These are phyloP conservation scores for Thomomys bottae DNA, from an alignment of 2,113 vertebrate genomes.

Conservation along the genomic window DNA sequence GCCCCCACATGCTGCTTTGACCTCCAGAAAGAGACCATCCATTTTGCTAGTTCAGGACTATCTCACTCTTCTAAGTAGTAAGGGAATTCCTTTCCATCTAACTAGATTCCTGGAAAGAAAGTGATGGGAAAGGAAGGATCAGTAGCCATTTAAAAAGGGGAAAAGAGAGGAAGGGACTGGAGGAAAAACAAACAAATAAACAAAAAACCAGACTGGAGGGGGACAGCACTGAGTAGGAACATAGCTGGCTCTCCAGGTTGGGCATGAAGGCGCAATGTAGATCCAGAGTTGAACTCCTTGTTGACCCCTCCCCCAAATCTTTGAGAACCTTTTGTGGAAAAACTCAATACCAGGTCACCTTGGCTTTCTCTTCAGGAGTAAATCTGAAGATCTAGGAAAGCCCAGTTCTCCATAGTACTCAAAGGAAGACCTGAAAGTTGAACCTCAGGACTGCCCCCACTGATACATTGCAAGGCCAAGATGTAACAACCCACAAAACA, in stretches of 20 bases:
- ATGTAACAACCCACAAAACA: neutral
- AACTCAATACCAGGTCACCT: neutral
- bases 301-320: neutral
- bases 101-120: slow-evolving; percentile 39
- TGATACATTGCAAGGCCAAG: neutral
- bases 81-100: slow-evolving; percentile 62
- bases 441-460: neutral
- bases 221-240: no score
- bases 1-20: slow-evolving; percentile 54
- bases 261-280: neutral
- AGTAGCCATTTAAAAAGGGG: neutral
- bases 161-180: neutral
- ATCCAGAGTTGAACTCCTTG: neutral
- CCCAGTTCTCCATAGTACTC: neutral
- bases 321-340: neutral
- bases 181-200: no score
- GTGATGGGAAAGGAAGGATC: neutral
- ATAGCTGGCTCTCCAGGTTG: neutral
- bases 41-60: slow-evolving; percentile 7
- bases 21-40: slow-evolving; percentile 48
- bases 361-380: neutral
- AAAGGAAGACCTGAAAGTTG: neutral
- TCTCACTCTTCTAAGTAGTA: slow-evolving; percentile 7
- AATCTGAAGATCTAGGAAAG: neutral
- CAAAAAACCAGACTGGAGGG: neutral